Conservation (phyloP, 2,888 invertebrate species). For the Dasypogon diadema region DNA sequence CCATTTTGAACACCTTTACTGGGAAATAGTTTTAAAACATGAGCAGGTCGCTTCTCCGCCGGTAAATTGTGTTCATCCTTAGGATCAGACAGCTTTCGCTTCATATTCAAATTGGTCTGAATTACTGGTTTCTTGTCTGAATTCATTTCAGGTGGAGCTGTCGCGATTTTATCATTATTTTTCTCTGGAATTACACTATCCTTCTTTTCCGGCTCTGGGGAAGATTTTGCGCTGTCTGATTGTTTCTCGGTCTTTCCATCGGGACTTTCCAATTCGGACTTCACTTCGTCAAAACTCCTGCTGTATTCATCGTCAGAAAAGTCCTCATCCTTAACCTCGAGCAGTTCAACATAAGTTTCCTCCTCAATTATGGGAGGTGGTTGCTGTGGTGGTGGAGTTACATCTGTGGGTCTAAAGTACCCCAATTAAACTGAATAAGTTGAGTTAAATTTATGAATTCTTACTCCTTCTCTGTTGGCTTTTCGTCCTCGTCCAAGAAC, state of each 20-base stretch:
- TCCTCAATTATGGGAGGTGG: constrained; percentile 45
- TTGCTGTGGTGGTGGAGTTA: background rate
- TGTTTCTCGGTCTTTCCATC: background rate
- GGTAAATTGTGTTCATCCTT: background rate
- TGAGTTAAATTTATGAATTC: too few relatives aligned
- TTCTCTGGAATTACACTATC: background rate
- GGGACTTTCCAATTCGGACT: background rate
- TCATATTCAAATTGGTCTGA: background rate
- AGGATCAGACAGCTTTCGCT: constrained; percentile 6
- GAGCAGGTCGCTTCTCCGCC: background rate
- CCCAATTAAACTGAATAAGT: too few relatives aligned
- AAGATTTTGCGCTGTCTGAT: background rate
- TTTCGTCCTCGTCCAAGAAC: constrained; percentile 56
- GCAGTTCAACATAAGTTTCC: constrained; percentile 62
- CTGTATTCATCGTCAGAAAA: constrained; percentile 60
- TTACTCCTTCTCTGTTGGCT: constrained; percentile 61
- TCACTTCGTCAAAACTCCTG: constrained; percentile 23
- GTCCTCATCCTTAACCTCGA: constrained; percentile 66
- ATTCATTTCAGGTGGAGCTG: background rate
- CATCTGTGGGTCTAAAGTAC: background rate
- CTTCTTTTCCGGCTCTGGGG: background rate
- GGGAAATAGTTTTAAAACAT: background rate
- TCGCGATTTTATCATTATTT: background rate
- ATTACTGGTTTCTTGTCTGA: background rate
- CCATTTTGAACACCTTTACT: constrained; percentile 6